Percentiles rank a stretch among this genome's conserved stretches.
phyloP scores from a whole-genome alignment of 2,888 invertebrate genomes.

The Zygothrica quintamaculata region DNA sequence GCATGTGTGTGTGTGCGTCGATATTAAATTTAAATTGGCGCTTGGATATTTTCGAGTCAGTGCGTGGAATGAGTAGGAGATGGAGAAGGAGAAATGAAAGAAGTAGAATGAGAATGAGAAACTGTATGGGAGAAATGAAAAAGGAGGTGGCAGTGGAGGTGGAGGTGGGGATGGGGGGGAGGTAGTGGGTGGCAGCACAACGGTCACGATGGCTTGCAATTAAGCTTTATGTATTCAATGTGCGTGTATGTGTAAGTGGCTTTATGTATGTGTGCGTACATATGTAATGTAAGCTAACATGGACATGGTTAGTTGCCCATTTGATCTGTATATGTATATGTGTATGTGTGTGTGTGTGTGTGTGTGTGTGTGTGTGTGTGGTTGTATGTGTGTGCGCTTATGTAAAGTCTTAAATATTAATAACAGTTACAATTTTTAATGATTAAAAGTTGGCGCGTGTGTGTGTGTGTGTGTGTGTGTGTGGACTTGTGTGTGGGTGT shows the following conservation, averaged over 20 bases:
- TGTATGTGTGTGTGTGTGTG: conserved; percentile 20
- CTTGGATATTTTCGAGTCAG: conserved; percentile 72
- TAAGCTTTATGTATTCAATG: conserved; percentile 57
- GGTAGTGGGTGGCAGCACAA: conserved; percentile 25
- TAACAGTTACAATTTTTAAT: conserved; percentile 81
- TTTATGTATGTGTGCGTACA: conserved; percentile 13
- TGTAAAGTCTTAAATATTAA: conserved; percentile 76
- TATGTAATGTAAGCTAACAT: conserved; percentile 19
- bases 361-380: conserved; percentile 19
- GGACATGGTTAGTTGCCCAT: conserved; percentile 57
- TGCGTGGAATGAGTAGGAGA: conserved; percentile 9
- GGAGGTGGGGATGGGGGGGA: no score
- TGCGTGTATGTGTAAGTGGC: conserved; percentile 14
- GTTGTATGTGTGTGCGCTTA: conserved; percentile 34
- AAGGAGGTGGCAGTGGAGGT: no score
- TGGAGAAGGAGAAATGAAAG: not conserved
- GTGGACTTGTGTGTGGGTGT: no score
- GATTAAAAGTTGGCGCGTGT: conserved; percentile 76
- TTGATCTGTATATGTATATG: conserved; percentile 20
- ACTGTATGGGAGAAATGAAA: conserved; percentile 6
- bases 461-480: no score
- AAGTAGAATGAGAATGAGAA: conserved; percentile 3
- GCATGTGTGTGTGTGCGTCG: conserved; percentile 60
- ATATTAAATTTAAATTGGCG: conserved; percentile 82
- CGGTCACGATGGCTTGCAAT: conserved; percentile 75